Evolutionary conservation across 2,888 invertebrate genomes (phyloP).

Genomic region (Ochropacha duplaris): DNA sequence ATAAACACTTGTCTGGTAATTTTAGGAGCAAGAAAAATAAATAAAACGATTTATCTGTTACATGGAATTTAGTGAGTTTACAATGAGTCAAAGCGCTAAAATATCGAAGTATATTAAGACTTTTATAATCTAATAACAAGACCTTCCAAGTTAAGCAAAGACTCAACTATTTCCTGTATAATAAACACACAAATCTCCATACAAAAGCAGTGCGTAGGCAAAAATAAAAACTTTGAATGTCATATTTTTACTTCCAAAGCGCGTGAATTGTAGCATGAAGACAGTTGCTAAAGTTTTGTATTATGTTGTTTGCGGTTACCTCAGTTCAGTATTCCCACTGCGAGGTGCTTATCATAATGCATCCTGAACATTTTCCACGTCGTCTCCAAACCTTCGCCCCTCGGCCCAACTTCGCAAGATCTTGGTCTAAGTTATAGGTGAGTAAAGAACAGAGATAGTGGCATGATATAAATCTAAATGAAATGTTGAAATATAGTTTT

Average conservation of each 20-base stretch:
- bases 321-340: conserved; percentile 4
- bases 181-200: neutral
- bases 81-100: neutral
- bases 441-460: neutral
- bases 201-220: neutral
- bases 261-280: neutral
- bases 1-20: neutral
- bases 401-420: conserved; percentile 24
- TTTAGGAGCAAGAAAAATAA: neutral
- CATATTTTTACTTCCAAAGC: neutral
- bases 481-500: no score
- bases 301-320: neutral
- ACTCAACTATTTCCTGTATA: no score
- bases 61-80: accelerated
- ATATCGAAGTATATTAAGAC: neutral
- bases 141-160: no score
- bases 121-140: no score
- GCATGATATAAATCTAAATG: no score
- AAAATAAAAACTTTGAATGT: neutral
- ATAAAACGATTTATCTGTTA: no score
- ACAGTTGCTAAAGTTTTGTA: neutral
- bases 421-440: neutral
- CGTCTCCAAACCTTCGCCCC: conserved; percentile 32
- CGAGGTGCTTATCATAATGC: conserved; percentile 47
- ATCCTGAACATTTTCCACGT: conserved; percentile 44